phyloP scores from a whole-genome alignment of 2,888 invertebrate species.

The Dascillus cervinus region DNA sequence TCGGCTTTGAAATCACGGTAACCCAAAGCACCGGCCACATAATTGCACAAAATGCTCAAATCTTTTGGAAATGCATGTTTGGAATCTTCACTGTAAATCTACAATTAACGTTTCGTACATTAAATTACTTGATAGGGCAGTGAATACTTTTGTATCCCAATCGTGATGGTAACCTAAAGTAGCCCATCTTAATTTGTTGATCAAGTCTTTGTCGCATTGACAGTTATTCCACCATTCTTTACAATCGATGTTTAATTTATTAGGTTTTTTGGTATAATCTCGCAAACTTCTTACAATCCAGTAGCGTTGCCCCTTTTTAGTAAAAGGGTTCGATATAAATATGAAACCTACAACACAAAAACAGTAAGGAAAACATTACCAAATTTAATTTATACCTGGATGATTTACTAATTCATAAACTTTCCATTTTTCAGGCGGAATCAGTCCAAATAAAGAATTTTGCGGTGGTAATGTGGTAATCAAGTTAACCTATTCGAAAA shows the following conservation, averaged over 20 bases:
- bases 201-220: slow-evolving; percentile 34
- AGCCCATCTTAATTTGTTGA: slow-evolving; percentile 74
- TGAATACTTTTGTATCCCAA: slow-evolving; percentile 83
- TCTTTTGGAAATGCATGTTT: slow-evolving; percentile 67
- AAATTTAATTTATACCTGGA: slow-evolving; percentile 44
- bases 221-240: slow-evolving; percentile 61
- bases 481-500: too few relatives aligned
- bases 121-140: slow-evolving; percentile 6
- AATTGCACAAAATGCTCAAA: slow-evolving; percentile 54
- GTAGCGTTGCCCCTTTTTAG: slow-evolving; percentile 64
- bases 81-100: slow-evolving; percentile 64
- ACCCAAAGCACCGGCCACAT: slow-evolving; percentile 54
- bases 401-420: slow-evolving; percentile 52
- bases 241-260: slow-evolving; percentile 60
- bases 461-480: too few relatives aligned
- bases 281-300: slow-evolving; percentile 75
- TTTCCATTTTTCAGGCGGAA: slow-evolving; percentile 51
- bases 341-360: slow-evolving; percentile 54
- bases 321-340: slow-evolving; percentile 79
- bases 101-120: slow-evolving; percentile 9
- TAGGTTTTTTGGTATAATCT: slow-evolving; percentile 68
- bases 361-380: slow-evolving; percentile 3
- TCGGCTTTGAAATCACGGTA: slow-evolving; percentile 64
- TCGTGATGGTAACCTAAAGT: slow-evolving; percentile 97
- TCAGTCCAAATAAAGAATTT: slow-evolving; percentile 43